phyloP scores from a whole-genome alignment of 2,797 vertebrate genomes.

The Vultur gryphus region DNA sequence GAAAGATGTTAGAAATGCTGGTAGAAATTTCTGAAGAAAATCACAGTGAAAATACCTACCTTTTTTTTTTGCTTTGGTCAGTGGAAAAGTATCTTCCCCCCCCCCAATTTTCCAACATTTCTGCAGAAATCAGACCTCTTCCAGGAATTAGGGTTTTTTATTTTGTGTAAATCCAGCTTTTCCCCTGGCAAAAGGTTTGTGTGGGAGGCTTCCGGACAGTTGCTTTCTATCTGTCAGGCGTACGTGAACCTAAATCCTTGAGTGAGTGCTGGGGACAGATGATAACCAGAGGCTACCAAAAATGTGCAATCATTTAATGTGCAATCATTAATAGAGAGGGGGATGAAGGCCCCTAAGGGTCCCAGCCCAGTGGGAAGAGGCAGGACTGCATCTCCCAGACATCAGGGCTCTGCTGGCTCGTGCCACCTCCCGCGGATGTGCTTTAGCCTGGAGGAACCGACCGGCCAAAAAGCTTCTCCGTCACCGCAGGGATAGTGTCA shows the following conservation, averaged over 20 bases:
- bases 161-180: background rate
- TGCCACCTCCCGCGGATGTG: background rate
- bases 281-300: background rate
- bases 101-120: background rate
- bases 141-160: background rate
- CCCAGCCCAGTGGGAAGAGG: background rate
- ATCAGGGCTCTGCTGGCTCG: background rate
- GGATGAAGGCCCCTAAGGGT: background rate
- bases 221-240: background rate
- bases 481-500: background rate
- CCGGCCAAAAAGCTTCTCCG: background rate
- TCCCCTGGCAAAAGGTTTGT: background rate
- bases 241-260: background rate
- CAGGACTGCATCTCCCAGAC: background rate
- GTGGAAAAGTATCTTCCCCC: background rate
- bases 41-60: background rate
- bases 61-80: background rate
- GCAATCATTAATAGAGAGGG: background rate
- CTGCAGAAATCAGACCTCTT: background rate
- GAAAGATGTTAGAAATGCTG: background rate
- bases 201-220: background rate
- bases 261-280: background rate
- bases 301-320: background rate
- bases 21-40: background rate
- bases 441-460: background rate